These are phyloP conservation scores for Rhinogobius similis DNA, from an alignment of 2,113 vertebrate genomes.

Conservation along the genomic window DNA sequence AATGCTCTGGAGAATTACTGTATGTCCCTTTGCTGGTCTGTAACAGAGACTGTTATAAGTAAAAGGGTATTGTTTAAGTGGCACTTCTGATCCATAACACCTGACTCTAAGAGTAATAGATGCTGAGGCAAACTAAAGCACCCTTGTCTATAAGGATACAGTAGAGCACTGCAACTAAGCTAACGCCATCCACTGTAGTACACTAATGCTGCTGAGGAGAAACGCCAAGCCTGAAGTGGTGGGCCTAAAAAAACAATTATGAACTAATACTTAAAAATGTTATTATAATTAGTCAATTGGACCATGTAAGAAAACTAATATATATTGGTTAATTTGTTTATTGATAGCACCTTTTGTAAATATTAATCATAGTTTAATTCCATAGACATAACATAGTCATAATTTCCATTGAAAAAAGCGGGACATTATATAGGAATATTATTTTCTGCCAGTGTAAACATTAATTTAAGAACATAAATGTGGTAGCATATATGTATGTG, in stretches of 20 bases:
- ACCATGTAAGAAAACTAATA: too few relatives aligned
- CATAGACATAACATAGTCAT: too few relatives aligned
- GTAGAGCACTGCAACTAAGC: not conserved
- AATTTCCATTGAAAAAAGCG: too few relatives aligned
- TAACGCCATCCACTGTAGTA: not conserved
- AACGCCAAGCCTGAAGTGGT: not conserved
- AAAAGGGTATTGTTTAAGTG: conserved; percentile 20
- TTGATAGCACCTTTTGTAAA: too few relatives aligned
- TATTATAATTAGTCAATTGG: too few relatives aligned
- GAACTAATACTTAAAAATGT: not conserved
- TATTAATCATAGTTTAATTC: too few relatives aligned
- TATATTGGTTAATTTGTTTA: too few relatives aligned
- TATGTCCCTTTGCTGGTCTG: conserved; percentile 18
- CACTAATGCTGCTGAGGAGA: not conserved
- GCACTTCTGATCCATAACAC: not conserved
- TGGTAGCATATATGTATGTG: too few relatives aligned
- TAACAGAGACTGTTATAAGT: conserved; percentile 17
- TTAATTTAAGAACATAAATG: too few relatives aligned
- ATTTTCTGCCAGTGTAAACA: too few relatives aligned
- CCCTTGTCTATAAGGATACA: not conserved
- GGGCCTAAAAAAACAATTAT: not conserved
- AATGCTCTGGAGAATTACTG: conserved; percentile 16
- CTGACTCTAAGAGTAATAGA: not conserved
- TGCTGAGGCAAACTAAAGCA: not conserved
- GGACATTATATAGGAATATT: too few relatives aligned